Base-by-base conservation (phyloP, 2,888 invertebrate species). In the Dolomedes plantarius region DNA sequence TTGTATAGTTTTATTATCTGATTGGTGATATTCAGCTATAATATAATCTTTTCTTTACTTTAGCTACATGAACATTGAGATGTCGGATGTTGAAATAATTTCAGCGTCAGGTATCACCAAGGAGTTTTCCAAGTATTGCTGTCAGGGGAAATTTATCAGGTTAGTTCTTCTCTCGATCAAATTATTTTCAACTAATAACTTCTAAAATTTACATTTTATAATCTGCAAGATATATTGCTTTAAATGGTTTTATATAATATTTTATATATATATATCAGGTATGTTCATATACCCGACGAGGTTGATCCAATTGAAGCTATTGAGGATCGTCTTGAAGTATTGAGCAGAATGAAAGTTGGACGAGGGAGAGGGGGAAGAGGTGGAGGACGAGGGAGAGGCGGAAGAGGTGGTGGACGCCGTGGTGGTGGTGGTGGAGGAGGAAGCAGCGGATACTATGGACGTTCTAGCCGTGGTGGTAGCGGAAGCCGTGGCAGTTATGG, bases 51-150 rank as follows among this genome's bases (percentile, higher is more conserved):
- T n/a, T n/a, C n/a, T n/a, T n/a, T n/a, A n/a, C n/a, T 36, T 50
- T 23, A 79, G 71, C 23, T 79, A 79, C 23, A 77, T 77, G 77
- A 77, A 77, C 36, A 56, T 77, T 11, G 67, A 67, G 27, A 77
- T 77, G 77, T 27, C 16, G 1, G 56, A 77, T 50, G 77, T 69
- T 0, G 23, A 5, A n/a, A 77, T 23, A 27, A 23, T 31, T 23
- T 77, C 77, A 7, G 68, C 77, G 32, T 77, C 77, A 0, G 68
- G 68, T 0, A 23, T 16, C 0, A 29, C 36, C n/a, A n/a, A n/a
- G 11, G 27, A 32, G 0, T 68, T 69, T n/a, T 1, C 29, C 11
- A 69, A 32, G n/a, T 77, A 69, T 29, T 77, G 68, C 27, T 68
- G 69, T 56, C 77, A 77, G 7, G 77, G 77, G 11, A 77, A 77